Evolutionary conservation across 1,140 invertebrate genomes (phyloP).

Genomic region (Anastatus disparis): DNA sequence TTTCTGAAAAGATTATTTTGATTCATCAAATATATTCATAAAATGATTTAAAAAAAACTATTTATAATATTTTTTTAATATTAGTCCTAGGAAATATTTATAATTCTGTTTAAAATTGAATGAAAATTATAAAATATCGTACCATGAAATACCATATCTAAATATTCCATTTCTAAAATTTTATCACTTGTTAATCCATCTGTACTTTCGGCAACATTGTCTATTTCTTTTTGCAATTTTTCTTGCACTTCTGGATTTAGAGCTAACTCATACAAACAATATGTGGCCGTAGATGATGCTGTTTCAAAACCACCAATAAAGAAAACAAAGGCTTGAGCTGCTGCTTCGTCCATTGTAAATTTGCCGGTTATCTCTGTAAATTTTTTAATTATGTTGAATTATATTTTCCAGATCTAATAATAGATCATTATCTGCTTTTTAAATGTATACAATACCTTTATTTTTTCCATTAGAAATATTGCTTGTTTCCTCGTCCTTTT

Average conservation of each 20-base stretch:
- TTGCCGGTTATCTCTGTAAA: slow-evolving; percentile 22
- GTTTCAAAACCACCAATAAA: slow-evolving; percentile 52
- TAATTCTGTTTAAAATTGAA: neutral
- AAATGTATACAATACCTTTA: neutral
- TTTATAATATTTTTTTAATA: no score
- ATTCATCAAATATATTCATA: no score
- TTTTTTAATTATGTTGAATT: neutral
- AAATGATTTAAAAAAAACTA: no score
- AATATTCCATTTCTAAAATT: slow-evolving; percentile 59
- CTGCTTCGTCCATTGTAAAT: slow-evolving; percentile 26
- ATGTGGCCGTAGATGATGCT: slow-evolving; percentile 39
- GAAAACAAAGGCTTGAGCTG: slow-evolving; percentile 48
- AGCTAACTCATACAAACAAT: slow-evolving; percentile 53
- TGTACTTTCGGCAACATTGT: slow-evolving; percentile 33
- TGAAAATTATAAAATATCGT: neutral
- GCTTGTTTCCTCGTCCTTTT: slow-evolving; percentile 42
- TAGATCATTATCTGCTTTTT: no score
- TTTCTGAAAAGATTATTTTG: slow-evolving; percentile 53
- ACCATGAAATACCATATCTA: slow-evolving; percentile 54
- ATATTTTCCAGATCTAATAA: neutral
- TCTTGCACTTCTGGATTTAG: slow-evolving; percentile 50
- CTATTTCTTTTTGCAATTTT: slow-evolving; percentile 55
- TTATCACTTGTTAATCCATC: slow-evolving; percentile 56
- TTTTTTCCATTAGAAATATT: neutral
- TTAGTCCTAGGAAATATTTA: no score